phyloP scores from a whole-genome alignment of 2,888 invertebrate species.

The Cantharis rustica region DNA sequence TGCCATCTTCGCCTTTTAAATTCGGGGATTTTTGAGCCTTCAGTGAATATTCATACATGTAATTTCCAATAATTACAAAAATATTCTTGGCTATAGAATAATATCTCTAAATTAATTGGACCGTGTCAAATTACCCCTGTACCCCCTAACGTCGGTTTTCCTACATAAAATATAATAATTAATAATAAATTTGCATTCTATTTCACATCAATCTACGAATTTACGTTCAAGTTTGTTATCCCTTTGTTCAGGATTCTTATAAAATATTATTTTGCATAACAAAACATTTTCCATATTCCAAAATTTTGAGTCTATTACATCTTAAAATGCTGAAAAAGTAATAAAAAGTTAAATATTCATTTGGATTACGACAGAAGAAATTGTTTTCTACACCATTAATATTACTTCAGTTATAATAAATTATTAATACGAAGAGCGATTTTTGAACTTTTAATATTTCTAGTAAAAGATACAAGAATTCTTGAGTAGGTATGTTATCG shows the following conservation, averaged over 20 bases:
- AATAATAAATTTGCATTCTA: background rate
- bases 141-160: background rate
- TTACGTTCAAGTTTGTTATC: background rate
- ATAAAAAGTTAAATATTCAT: background rate
- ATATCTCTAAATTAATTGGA: too few relatives aligned
- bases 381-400: background rate
- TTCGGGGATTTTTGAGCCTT: too few relatives aligned
- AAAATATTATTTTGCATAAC: background rate
- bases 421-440: background rate
- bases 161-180: background rate
- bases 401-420: background rate
- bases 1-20: too few relatives aligned
- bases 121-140: background rate
- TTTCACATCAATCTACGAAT: background rate
- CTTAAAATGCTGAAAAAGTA: background rate
- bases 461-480: background rate
- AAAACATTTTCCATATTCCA: background rate
- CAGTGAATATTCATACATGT: too few relatives aligned
- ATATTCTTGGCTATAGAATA: too few relatives aligned
- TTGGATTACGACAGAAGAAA: background rate
- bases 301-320: background rate
- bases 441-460: background rate
- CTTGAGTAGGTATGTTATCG: background rate
- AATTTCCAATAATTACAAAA: too few relatives aligned
- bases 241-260: background rate